Percentiles rank a stretch among this genome's conserved stretches.
Conservation (phyloP, 2,797 vertebrate species). For the Sebastiscus tertius region DNA sequence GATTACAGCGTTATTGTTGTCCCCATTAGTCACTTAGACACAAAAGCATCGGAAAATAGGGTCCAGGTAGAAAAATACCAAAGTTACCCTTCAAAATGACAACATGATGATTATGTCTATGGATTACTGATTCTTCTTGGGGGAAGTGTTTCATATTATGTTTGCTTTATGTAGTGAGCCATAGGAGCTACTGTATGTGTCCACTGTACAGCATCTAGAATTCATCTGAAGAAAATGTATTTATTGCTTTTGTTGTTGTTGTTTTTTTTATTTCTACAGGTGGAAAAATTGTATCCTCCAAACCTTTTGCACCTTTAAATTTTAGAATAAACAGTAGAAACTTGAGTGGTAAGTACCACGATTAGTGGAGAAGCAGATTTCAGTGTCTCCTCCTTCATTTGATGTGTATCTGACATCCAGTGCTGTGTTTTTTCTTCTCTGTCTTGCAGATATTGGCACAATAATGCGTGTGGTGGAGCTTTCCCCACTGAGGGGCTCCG, state of each 20-base stretch:
- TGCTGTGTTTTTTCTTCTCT: not conserved
- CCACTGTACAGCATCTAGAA: not conserved
- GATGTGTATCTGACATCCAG: not conserved
- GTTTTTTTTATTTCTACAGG: conserved; percentile 81
- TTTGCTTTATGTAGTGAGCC: not conserved
- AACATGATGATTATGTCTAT: not conserved
- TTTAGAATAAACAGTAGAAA: conserved; percentile 99
- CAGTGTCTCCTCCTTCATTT: not conserved
- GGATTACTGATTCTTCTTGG: not conserved
- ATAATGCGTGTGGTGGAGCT: conserved; percentile 99
- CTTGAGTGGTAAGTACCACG: conserved; percentile 92
- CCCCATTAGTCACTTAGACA: too few species aligned
- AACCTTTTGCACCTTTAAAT: conserved; percentile 99
- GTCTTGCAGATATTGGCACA: conserved; percentile 94
- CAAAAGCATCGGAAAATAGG: too few species aligned
- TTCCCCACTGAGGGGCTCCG: conserved; percentile 96
- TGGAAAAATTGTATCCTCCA: conserved; percentile 99
- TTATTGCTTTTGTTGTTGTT: not conserved
- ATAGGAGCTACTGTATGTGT: not conserved
- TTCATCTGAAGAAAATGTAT: not conserved
- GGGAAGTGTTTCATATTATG: not conserved
- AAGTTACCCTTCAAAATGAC: not conserved
- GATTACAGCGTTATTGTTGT: too few species aligned
- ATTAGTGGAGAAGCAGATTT: not conserved
- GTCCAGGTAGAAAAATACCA: too few species aligned